A percentile compares a stretch with the other conserved stretches of the same genome.
phyloP scores from a whole-genome alignment of 2,113 vertebrate genomes.

The Pogonocichla stellata region DNA sequence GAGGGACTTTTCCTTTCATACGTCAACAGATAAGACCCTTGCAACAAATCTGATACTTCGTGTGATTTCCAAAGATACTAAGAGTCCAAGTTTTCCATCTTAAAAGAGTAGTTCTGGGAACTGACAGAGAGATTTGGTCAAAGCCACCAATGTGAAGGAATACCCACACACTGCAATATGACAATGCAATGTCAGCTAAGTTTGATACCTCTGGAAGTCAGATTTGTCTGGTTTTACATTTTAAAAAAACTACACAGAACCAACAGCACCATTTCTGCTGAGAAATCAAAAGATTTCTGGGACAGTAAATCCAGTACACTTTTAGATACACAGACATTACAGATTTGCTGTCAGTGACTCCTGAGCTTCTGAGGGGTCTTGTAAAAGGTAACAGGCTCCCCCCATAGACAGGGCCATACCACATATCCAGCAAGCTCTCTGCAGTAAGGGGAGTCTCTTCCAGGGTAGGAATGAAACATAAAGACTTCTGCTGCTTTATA shows the following conservation, averaged over 20 bases:
- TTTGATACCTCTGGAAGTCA: background rate
- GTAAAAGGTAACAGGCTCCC: background rate
- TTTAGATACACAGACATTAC: background rate
- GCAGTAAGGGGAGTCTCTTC: background rate
- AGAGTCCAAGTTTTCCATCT: background rate
- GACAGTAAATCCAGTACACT: background rate
- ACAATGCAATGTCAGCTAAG: background rate
- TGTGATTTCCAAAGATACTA: background rate
- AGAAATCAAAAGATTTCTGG: background rate
- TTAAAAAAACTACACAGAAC: background rate
- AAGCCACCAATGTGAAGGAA: background rate
- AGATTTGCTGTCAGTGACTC: background rate
- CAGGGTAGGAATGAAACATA: background rate
- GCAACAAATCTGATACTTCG: background rate
- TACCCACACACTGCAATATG: fast-evolving
- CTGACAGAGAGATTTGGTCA: background rate
- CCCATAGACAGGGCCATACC: fast-evolving
- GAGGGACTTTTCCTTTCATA: background rate
- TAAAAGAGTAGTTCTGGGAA: background rate
- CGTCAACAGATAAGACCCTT: background rate
- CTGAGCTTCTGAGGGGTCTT: background rate
- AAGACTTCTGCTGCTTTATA: background rate
- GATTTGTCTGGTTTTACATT: background rate
- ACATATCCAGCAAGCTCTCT: background rate
- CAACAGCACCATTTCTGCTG: background rate